Base-by-base conservation (phyloP, 2,113 vertebrate species). In the Misgurnus mizolepis region DNA sequence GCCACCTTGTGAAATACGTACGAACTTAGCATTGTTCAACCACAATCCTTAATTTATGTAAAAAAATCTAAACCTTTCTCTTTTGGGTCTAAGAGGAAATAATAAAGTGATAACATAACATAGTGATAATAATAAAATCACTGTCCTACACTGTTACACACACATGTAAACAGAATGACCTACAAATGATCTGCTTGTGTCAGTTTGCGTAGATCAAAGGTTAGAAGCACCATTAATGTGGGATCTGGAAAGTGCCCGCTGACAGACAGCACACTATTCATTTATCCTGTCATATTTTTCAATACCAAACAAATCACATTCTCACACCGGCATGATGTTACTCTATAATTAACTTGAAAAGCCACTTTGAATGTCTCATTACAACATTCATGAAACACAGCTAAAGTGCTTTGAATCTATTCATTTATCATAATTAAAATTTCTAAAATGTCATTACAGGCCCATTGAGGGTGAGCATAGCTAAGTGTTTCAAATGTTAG, bases 351-450 rank as follows among this genome's bases (percentile, higher is more conserved):
- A 82, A 73, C 76, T 64, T 65, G 66, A 79, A 76, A 83, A 43
- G 80, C 68, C 18, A n/a, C 82, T 82, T 79, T 71, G 71, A 61
- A 80, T 79, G 84, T 64, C 49, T 80, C 61, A 80, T 69, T 66
- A 49, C 65, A 78, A 83, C 81, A 58, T 87, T 82, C 76, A 60
- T 53, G 85, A 84, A 78, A 83, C 27, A 60, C 40, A 75, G 58
- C 39, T 80, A 84, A 84, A 71, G 80, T 79, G 45, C 83, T 85
- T 80, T 85, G 39, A 84, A 87, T 83, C 83, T 79, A 83, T 83
- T 88, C 79, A 77, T 88, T 83, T 84, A 73, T 88, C 85, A 75
- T 73, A 76, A 75, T 88, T 76, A 45, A 78, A 80, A 80, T 76
- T 80, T 67, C 72, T 67, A 62, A 62, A 76, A 15, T 39, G 17